These are phyloP conservation scores for Epistrophella euchroma DNA, from an alignment of 2,888 invertebrate genomes.

Conservation along the genomic window DNA sequence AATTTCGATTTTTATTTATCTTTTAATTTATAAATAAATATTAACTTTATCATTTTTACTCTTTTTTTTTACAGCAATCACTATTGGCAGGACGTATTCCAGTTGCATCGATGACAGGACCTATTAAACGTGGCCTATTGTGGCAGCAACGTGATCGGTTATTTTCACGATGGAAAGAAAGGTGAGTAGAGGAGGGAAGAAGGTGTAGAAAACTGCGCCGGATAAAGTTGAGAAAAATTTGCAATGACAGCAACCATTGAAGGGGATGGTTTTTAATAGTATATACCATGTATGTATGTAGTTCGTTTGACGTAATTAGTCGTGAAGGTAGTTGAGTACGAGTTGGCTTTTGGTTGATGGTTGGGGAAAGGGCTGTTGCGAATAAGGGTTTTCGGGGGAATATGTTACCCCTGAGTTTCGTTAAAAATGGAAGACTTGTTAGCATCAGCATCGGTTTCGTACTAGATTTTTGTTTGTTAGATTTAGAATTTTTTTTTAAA, in stretches of 20 bases:
- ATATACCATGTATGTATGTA: too few species aligned
- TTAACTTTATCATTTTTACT: conserved; percentile 35
- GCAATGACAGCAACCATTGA: conserved; percentile 3
- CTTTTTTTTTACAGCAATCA: conserved; percentile 80
- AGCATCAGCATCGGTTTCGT: neutral
- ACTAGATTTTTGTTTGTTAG: too few species aligned
- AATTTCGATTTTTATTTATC: conserved; percentile 45
- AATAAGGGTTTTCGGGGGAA: neutral
- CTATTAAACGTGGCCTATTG: conserved; percentile 87
- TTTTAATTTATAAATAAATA: conserved; percentile 34
- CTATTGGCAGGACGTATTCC: conserved; percentile 83
- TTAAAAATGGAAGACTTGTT: neutral
- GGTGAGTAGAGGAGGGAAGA: conserved; percentile 78
- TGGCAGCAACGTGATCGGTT: conserved; percentile 88
- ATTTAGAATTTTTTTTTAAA: too few species aligned
- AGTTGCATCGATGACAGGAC: conserved; percentile 85
- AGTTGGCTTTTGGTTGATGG: conserved; percentile 1
- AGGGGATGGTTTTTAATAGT: conserved; percentile 47
- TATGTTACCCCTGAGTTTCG: too few species aligned
- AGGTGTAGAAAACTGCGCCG: conserved; percentile 2
- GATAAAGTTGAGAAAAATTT: conserved; percentile 20
- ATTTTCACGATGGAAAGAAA: conserved; percentile 88
- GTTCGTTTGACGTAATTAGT: conserved; percentile 68
- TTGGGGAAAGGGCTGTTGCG: neutral
- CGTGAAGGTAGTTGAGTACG: conserved; percentile 30